Percentiles rank a stretch among this genome's conserved stretches.
Evolutionary conservation across 2,888 invertebrate species (phyloP).

Genomic region (Kuschelorhynchus macadamiae): DNA sequence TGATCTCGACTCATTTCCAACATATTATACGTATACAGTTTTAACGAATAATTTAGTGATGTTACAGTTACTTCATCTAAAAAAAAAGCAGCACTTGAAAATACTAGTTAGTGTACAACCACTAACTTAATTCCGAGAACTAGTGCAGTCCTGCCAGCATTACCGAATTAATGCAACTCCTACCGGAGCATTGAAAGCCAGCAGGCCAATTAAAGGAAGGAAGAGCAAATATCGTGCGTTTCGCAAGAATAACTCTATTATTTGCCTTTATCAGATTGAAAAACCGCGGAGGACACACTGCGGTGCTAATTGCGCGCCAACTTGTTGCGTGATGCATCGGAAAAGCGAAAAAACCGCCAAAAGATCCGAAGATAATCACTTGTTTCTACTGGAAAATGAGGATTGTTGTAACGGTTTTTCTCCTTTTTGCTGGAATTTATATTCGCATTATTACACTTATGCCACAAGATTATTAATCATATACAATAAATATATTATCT

Average conservation of each 20-base stretch:
- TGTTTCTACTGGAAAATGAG: constrained; percentile 16
- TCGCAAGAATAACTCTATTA: constrained; percentile 66
- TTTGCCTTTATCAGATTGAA: constrained; percentile 67
- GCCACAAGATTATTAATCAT: too few species aligned
- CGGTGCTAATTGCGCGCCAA: constrained; percentile 46
- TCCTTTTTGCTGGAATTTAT: too few species aligned
- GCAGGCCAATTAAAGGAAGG: constrained; percentile 63
- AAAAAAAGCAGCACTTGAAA: too few species aligned
- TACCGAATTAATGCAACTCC: constrained; percentile 27
- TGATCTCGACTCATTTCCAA: too few species aligned
- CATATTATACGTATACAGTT: too few species aligned
- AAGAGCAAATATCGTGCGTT: constrained; percentile 65
- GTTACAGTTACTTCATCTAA: too few species aligned
- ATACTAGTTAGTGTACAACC: too few species aligned
- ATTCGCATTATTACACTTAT: too few species aligned
- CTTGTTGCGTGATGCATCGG: constrained; percentile 40
- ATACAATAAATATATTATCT: too few species aligned
- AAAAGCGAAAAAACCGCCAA: constrained; percentile 43
- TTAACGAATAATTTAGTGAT: too few species aligned
- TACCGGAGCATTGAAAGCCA: constrained; percentile 37
- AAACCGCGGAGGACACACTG: constrained; percentile 61
- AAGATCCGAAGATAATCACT: constrained; percentile 21
- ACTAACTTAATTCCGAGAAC: too few species aligned
- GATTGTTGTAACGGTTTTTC: constrained; percentile 15
- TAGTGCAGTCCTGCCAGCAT: not conserved